phyloP scores from a whole-genome alignment of 92 coral and sea anemone genomes.

The Palythoa caribaeorum region DNA sequence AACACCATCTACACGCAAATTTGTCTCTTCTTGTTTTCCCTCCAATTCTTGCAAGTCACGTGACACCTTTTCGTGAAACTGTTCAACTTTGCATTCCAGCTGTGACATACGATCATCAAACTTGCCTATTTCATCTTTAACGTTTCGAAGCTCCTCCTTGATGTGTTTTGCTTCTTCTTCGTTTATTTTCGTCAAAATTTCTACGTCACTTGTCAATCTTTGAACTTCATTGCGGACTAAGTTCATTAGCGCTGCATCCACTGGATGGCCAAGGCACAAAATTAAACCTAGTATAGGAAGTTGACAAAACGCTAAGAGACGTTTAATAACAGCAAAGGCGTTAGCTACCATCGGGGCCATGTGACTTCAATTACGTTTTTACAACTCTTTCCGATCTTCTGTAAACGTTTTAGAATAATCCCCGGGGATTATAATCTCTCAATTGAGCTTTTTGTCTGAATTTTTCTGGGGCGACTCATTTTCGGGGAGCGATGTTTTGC shows the following conservation, averaged over 20 bases:
- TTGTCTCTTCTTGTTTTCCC: constrained; percentile 1
- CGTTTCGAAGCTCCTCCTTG: constrained; percentile 58
- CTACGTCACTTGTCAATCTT: constrained; percentile 46
- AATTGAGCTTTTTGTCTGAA: too few relatives aligned
- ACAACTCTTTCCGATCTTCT: too few relatives aligned
- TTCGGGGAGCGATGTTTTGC: too few relatives aligned
- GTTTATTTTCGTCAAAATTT: constrained; percentile 32
- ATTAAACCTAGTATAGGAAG: constrained; percentile 60
- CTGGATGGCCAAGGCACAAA: constrained; percentile 80
- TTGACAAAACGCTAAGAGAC: too few relatives aligned
- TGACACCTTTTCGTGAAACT: constrained; percentile 2
- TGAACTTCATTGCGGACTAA: constrained; percentile 69
- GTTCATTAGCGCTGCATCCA: constrained; percentile 78
- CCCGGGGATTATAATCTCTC: too few relatives aligned
- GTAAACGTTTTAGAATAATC: too few relatives aligned
- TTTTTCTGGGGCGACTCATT: too few relatives aligned
- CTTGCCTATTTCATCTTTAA: constrained; percentile 55
- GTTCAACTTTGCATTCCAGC: constrained; percentile 22
- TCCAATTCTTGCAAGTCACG: background rate
- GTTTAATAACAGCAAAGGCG: too few relatives aligned
- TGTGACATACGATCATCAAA: constrained; percentile 34
- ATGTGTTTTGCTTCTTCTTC: constrained; percentile 72
- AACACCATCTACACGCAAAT: constrained; percentile 34
- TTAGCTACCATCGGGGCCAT: too few relatives aligned
- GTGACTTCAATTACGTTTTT: too few relatives aligned